Conservation (phyloP, 1,140 invertebrate species). For the Cherax quadricarinatus region DNA sequence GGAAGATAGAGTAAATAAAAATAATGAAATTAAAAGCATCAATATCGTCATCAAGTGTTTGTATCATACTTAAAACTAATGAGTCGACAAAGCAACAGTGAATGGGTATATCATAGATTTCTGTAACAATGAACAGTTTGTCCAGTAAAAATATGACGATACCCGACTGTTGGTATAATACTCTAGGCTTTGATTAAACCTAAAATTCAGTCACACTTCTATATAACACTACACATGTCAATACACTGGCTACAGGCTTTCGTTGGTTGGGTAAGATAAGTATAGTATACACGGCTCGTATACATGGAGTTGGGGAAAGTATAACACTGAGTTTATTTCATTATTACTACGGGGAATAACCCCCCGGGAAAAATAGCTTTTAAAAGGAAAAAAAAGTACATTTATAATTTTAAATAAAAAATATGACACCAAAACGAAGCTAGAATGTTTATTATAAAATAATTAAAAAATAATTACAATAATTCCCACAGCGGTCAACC, state of each 20-base stretch:
- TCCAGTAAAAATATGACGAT: conserved; percentile 62
- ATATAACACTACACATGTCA: conserved; percentile 68
- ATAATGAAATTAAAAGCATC: conserved; percentile 39
- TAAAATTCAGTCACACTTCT: conserved; percentile 69
- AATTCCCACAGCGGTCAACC: conserved; percentile 62
- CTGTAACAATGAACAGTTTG: conserved; percentile 65
- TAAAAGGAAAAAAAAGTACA: conserved; percentile 40
- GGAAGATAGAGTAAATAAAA: conserved; percentile 23
- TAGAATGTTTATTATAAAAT: conserved; percentile 48
- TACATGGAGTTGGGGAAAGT: conserved; percentile 65
- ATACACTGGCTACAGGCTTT: conserved; percentile 70
- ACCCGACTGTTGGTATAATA: conserved; percentile 67
- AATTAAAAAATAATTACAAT: conserved; percentile 38
- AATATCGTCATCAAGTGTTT: conserved; percentile 52
- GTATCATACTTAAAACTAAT: conserved; percentile 66
- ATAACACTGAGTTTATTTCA: conserved; percentile 66
- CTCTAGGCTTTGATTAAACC: conserved; percentile 70
- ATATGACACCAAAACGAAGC: conserved; percentile 45
- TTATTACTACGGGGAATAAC: conserved; percentile 63
- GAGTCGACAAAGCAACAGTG: conserved; percentile 66
- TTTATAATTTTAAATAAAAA: conserved; percentile 50
- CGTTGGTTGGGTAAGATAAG: conserved; percentile 70
- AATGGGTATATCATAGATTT: conserved; percentile 64
- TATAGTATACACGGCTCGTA: conserved; percentile 70
- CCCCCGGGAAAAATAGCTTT: conserved; percentile 20